Evolutionary conservation across 2,888 invertebrate genomes (phyloP).

Genomic region (Cecidostiba fungosa): DNA sequence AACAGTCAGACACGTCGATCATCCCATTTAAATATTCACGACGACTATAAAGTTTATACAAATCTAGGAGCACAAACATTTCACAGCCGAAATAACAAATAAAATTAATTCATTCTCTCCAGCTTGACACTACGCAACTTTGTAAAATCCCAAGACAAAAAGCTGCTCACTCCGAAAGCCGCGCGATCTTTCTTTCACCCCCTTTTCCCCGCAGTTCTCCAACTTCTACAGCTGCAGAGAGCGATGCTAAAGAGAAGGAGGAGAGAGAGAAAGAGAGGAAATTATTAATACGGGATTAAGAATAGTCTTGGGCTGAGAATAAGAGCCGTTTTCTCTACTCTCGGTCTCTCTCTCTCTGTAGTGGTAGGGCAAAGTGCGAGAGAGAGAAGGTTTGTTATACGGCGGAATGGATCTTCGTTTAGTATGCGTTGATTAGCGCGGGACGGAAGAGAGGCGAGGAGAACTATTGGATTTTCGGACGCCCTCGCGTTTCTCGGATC

Average conservation of each 20-base stretch:
- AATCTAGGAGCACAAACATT: background rate
- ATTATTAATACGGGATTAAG: constrained; percentile 60
- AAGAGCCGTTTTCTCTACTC: too few relatives aligned
- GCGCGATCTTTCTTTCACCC: constrained; percentile 11
- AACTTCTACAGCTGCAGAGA: constrained; percentile 1
- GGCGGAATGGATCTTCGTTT: constrained; percentile 34
- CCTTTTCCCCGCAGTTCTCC: background rate
- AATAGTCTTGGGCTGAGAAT: constrained; percentile 35
- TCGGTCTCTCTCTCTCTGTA: background rate
- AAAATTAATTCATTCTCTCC: background rate
- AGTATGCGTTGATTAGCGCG: constrained; percentile 45
- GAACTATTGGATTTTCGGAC: background rate
- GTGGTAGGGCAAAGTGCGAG: background rate
- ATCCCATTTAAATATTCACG: background rate
- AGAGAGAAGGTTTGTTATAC: background rate
- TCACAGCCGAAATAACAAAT: background rate
- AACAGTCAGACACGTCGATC: background rate
- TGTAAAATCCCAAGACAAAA: constrained; percentile 30
- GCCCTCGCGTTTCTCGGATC: background rate
- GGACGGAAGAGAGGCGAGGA: background rate
- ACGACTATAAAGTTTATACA: background rate
- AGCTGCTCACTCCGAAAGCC: constrained; percentile 31
- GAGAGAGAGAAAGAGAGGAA: constrained; percentile 35
- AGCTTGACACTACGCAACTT: background rate
- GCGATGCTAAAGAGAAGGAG: background rate